Evolutionary conservation across 2,113 vertebrate species (phyloP), one percentile per base, ranked within the genome.

Genomic region (Hiodon tergisus): DNA sequence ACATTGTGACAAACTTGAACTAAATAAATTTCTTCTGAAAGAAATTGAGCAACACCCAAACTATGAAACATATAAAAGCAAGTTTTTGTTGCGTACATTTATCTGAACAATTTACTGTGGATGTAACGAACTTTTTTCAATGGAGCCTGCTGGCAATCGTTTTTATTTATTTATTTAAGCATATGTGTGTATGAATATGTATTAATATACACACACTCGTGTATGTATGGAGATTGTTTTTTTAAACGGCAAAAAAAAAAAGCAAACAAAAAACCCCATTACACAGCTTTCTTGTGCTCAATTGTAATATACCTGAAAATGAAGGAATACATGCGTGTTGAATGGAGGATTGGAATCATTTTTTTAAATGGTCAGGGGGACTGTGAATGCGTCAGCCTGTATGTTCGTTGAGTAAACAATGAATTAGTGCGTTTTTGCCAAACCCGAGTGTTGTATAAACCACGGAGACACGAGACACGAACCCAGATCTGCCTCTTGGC

Each of bases 121-220:
- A 89, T 90, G 86, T 88, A 81, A 86, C 84, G 85, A n/a, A 51
- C 7, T 46, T 83, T 81, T 87, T 88, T 86, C 83, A 86, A 86
- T 88, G 10, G 86, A 89, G 86, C 87, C 88, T 89, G 88, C 87
- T 87, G 89, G 88, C 87, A 85, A 89, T 57, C 75, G 75, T 78
- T 51, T 63, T 76, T 76, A 78, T 73, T 55, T 74, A 58, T 77
- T 68, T 76, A 63, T 76, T 61, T 86, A 77, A 79, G 76, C 55
- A 83, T 86, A 88, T 76, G 79, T 53, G 69, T 83, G 83, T 86
- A 88, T 31, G 31, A 81, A 88, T 73, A 84, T 79, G 77, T 84
- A 79, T 79, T 75, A 81, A 62, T 76, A 70, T 62, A 16, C 31
- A 31, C 31, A 31, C 31, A 31, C 31, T 31, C 31, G 31, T 31